Evolutionary conservation across 2,113 vertebrate species (phyloP), one percentile per base, ranked within the genome.

Genomic region (Octodon degus): DNA sequence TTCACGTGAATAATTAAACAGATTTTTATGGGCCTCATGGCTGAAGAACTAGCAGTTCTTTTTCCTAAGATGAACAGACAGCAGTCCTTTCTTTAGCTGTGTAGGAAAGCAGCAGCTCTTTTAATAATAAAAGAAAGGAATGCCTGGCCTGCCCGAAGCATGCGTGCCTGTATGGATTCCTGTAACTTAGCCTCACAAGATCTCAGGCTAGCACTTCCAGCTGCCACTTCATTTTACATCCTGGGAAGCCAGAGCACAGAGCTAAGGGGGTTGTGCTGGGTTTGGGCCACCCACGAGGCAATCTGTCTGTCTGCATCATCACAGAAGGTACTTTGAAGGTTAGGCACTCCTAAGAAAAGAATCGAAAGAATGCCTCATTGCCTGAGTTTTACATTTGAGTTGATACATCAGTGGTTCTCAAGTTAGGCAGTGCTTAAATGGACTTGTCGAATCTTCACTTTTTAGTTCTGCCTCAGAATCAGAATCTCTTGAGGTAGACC

Each of bases 31-130:
- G 83, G 67, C 34, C 63, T 91, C 25, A 12, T n/a, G 55, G 76
- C 55, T 40, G 25, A 84, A 76, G 55, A 93, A 86, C 30, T 74
- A 79, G 50, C 27, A 50, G 20, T 55, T 89, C 90, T 93, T 89
- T 84, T 93, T 86, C 70, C 77, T 68, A 92, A 79, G 55, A 72
- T 67, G 11, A 90, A 74, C 65, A 93, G 85, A 86, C 67, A 30
- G 13, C 17, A 65, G 77, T 53, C n/a, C 43, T 93, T 94, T 11
- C 7, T 82, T 86, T 85, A 95, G 80, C 50, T 70, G 40, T 22
- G 19, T 68, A 53, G 32, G 53, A 50, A 85, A 90, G 74, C 20
- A 60, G 47, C 62, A 43, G 12, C 55, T 47, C 14, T 40, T 92
- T 92, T 50, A 68, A 60, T 86, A 86, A 84, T 60, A 67, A 84